These are phyloP conservation scores for Drosophila hydei DNA, from an alignment of 1,140 invertebrate species.

Conservation along the genomic window DNA sequence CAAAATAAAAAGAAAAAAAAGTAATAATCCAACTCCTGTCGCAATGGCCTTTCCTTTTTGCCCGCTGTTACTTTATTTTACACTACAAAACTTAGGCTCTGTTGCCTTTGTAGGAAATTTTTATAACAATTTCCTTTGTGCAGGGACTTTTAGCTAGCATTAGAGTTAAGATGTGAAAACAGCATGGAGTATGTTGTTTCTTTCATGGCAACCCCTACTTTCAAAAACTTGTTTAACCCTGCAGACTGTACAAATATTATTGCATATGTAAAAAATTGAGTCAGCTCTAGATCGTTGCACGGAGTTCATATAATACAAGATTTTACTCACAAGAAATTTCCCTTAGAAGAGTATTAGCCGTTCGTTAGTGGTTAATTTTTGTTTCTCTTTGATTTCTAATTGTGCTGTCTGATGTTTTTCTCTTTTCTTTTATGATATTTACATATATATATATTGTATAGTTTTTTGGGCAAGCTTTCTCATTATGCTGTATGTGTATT, in stretches of 20 bases:
- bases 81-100: conserved; percentile 31
- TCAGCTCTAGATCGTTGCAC: neutral
- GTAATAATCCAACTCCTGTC: conserved; percentile 44
- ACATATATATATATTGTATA: conserved; percentile 29
- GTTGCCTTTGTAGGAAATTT: neutral
- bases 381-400: conserved; percentile 23
- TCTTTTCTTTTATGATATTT: conserved; percentile 26
- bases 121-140: neutral
- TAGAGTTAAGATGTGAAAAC: neutral
- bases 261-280: conserved; percentile 3
- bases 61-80: conserved; percentile 40
- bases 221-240: conserved; percentile 23
- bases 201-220: conserved; percentile 37
- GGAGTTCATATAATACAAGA: no score
- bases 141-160: neutral
- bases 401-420: conserved; percentile 23
- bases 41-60: conserved; percentile 73
- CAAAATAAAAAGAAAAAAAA: conserved; percentile 42
- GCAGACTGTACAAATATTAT: conserved; percentile 23
- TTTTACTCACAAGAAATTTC: no score
- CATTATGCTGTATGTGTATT: conserved; percentile 40
- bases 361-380: neutral
- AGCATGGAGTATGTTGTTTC: conserved; percentile 13
- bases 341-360: neutral
- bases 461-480: conserved; percentile 59